Evolutionary conservation across 2,888 invertebrate species (phyloP), one percentile per base, ranked within the genome.

Genomic region (Ischnus inquisitorius): DNA sequence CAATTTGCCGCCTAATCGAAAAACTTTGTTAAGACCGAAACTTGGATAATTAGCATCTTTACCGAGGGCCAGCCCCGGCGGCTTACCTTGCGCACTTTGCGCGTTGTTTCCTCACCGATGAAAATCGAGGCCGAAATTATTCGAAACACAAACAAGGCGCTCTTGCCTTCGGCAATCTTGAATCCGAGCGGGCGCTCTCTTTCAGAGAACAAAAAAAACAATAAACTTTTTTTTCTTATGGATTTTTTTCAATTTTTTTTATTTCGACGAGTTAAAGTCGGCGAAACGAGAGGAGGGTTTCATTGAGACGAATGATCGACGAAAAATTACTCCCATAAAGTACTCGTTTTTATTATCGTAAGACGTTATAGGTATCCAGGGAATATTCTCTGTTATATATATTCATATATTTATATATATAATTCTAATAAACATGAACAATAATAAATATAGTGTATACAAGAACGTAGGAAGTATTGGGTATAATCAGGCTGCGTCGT

Each of bases 401-500:
- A 86, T 88, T 86, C 83, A 82, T 84, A 74, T 83, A 84, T 88
- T 88, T 85, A 68, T 87, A 86, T 87, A 88, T 90, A 90, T 92
- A 91, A 92, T 92, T 93, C 92, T 93, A 93, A 91, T 92, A 93
- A 93, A 93, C 93, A 92, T 93, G 93, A 93, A 93, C 93, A 93
- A 93, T 93, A 91, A 93, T 93, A 93, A 93, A 93, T 93, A 93
- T 91, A 92, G 91, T 90, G 92, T 92, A 90, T 92, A 92, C 90
- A 90, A 91, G 91, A 93, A 93, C 91, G 87, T 91, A 93, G 90
- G 92, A 92, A 92, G 91, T 92, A 89, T n/a, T 90, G 93, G 92
- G 89, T 89, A 90, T 91, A 92, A 92, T 92, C 90, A 92, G 92
- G 91, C 92, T 91, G 92, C 91, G 89, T 90, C 87, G 87, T 91